Conservation (phyloP, 2,888 invertebrate species). For the Limnephilus auricula region DNA sequence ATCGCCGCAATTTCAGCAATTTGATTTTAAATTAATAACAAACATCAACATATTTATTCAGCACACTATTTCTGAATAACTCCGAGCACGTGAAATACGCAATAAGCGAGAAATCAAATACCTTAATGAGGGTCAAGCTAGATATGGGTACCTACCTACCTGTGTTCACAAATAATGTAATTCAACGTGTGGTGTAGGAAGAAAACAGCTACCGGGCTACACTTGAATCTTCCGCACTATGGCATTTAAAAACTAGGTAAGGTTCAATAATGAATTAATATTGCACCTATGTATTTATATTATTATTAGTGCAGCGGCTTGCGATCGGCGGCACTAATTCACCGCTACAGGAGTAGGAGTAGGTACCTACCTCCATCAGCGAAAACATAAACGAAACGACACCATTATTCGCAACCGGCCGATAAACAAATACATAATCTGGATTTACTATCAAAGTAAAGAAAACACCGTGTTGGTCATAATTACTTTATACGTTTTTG, state of each 20-base stretch:
- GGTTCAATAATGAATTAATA: not conserved
- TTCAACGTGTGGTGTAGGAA: not conserved
- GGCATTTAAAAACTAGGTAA: not conserved
- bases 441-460: conserved; percentile 16
- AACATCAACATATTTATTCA: not conserved
- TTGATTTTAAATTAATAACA: not conserved
- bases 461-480: not conserved
- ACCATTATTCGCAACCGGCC: conserved; percentile 3
- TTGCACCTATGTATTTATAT: too few species aligned
- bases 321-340: not conserved
- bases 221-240: not conserved
- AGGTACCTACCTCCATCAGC: not conserved
- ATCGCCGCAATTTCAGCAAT: not conserved
- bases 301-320: not conserved
- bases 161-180: not conserved
- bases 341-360: not conserved
- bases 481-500: not conserved
- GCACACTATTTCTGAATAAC: not conserved
- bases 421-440: conserved; percentile 16
- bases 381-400: not conserved
- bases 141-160: not conserved
- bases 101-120: not conserved
- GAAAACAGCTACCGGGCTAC: not conserved
- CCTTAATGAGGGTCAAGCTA: not conserved
- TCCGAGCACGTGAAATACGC: not conserved